These are phyloP conservation scores for Plebejus anna DNA, from an alignment of 2,888 invertebrate genomes.

Conservation along the genomic window DNA sequence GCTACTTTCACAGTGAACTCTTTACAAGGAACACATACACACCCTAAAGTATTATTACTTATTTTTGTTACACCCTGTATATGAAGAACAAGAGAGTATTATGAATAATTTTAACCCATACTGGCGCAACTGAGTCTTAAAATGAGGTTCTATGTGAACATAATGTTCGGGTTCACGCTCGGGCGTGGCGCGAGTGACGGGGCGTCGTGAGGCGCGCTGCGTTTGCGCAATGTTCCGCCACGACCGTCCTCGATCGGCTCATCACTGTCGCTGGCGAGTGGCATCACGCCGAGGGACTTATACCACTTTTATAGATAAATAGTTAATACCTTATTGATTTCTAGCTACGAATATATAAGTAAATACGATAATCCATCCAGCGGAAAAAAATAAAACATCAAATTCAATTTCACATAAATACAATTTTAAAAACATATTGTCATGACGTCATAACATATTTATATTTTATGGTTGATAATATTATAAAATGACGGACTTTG, in stretches of 20 bases:
- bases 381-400: background rate
- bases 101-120: too few relatives aligned
- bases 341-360: background rate
- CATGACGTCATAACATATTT: too few relatives aligned
- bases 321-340: background rate
- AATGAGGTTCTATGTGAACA: background rate
- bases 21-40: too few relatives aligned
- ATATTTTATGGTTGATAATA: too few relatives aligned
- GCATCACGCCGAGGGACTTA: background rate
- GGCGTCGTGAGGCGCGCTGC: background rate
- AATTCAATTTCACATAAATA: too few relatives aligned
- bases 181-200: constrained; percentile 17
- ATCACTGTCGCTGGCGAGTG: constrained; percentile 11
- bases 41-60: too few relatives aligned
- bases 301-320: background rate
- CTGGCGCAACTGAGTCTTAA: too few relatives aligned
- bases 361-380: background rate
- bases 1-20: too few relatives aligned
- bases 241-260: background rate
- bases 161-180: background rate
- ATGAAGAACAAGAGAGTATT: too few relatives aligned
- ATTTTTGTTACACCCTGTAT: too few relatives aligned
- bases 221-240: constrained; percentile 14
- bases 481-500: too few relatives aligned
- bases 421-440: too few relatives aligned